Evolutionary conservation across 1,140 invertebrate genomes (phyloP), one percentile per base, ranked within the genome.

Genomic region (Antheraea mylitta): DNA sequence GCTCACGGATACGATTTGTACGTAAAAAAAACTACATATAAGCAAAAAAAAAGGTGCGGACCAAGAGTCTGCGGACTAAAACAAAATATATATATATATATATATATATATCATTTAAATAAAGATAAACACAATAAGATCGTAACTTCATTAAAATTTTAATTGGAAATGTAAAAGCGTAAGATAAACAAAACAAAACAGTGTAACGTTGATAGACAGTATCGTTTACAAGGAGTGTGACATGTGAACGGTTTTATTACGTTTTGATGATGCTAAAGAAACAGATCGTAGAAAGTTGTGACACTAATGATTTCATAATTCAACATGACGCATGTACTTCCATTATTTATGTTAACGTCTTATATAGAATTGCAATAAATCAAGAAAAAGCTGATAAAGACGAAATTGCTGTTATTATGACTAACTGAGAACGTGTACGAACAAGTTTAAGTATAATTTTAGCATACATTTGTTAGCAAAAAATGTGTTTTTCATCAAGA

Each of bases 321-420:
- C 61, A 63, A n/a, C 61, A 63, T n/a, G 19, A 63, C 61, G 37
- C 61, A 63, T 36, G 30, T 61, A 22, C 30, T 30, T 63, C 11
- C 61, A 63, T 37, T 63, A 63, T 63, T 48, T 48, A 48, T 48
- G 45, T 13, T 53, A 53, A 53, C 62, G 37, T 38, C 16, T 38
- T 22, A 68, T 42, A 69, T 38, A 8, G 62, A 69, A 69, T 22
- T 63, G 68, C 62, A 64, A 64, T 69, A 69, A 69, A 64, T 64
- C 66, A 67, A 18, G 36, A 67, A 42, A 60, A 58, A 66, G 65
- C 48, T 58, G 65, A 66, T 66, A 66, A 58, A 22, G 7, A 16
- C 36, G 36, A 7, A 18, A 37, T n/a, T 8, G 22, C 13, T 37
- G 30, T 63, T 37, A 37, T 63, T 63, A 61, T 64, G 62, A 64